Conservation (phyloP, 1,140 invertebrate species). For the Hycleus cichorii region DNA sequence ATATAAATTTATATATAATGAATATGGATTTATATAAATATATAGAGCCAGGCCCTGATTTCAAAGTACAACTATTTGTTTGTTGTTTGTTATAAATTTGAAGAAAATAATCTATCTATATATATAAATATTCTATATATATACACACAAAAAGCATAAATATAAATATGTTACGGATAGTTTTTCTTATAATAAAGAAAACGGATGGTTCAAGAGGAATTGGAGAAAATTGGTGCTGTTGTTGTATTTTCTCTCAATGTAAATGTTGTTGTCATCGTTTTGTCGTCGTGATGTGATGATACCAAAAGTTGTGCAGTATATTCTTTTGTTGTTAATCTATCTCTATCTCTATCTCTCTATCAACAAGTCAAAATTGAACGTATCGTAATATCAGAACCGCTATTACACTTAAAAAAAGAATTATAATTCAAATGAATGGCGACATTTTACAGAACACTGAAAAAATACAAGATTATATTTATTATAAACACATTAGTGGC, state of each 20-base stretch:
- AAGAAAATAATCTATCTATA: not conserved
- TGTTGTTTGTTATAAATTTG: conserved; percentile 33
- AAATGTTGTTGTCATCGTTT: too few species aligned
- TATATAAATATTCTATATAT: conserved; percentile 5
- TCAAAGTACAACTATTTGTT: conserved; percentile 41
- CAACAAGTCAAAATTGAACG: conserved; percentile 20
- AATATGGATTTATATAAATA: not conserved
- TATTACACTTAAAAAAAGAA: conserved; percentile 21
- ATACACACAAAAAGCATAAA: conserved; percentile 10
- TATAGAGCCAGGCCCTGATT: conserved; percentile 40
- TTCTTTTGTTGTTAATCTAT: conserved; percentile 19
- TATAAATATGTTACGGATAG: conserved; percentile 2
- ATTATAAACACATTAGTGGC: conserved; percentile 8
- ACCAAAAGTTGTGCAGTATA: conserved; percentile 29
- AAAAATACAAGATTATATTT: conserved; percentile 23
- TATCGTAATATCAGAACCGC: conserved; percentile 35
- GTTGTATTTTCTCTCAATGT: too few species aligned
- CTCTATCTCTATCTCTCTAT: too few species aligned
- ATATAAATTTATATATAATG: not conserved
- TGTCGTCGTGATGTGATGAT: too few species aligned
- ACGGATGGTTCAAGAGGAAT: not conserved
- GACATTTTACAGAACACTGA: too few species aligned
- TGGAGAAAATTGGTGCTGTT: too few species aligned
- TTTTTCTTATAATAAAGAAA: not conserved
- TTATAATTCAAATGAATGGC: not conserved